Evolutionary conservation across 2,113 vertebrate species (phyloP).

Genomic region (Excalfactoria chinensis): DNA sequence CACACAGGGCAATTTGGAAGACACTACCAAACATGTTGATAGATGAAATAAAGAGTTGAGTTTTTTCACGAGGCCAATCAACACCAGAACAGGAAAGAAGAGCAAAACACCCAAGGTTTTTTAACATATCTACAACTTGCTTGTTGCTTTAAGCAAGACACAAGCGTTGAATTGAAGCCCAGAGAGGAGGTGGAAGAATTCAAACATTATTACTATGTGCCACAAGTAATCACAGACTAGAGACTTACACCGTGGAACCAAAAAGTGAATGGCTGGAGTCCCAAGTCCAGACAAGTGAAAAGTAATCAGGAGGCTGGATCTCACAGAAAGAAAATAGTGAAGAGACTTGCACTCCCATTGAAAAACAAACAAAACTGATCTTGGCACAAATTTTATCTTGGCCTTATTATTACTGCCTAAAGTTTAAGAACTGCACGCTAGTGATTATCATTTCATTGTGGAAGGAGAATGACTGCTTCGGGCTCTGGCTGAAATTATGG

Average conservation of each 20-base stretch:
- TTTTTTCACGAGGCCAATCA: slow-evolving; percentile 32
- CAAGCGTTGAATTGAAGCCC: slow-evolving; percentile 37
- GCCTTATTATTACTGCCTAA: slow-evolving; percentile 20
- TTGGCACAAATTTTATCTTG: slow-evolving; percentile 30
- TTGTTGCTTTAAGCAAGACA: slow-evolving; percentile 47
- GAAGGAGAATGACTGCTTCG: slow-evolving; percentile 14
- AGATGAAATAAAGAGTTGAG: not conserved
- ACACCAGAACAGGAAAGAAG: not conserved
- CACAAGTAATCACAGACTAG: slow-evolving; percentile 20
- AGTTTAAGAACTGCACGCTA: slow-evolving; percentile 16
- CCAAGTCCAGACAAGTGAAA: slow-evolving; percentile 54
- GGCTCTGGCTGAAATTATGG: slow-evolving; percentile 5
- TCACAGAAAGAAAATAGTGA: slow-evolving; percentile 23
- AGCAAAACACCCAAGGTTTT: not conserved
- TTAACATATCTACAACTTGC: slow-evolving; percentile 21
- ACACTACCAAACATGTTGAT: not conserved
- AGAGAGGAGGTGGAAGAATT: slow-evolving; percentile 33
- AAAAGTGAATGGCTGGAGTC: slow-evolving; percentile 28
- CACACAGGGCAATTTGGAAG: slow-evolving; percentile 38
- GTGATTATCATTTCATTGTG: slow-evolving; percentile 27
- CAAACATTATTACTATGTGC: not conserved
- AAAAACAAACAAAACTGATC: slow-evolving; percentile 52
- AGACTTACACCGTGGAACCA: not conserved
- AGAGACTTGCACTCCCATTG: not conserved
- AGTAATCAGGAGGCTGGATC: slow-evolving; percentile 41